Evolutionary conservation across 2,797 vertebrate genomes (phyloP), one percentile per base, ranked within the genome.

Genomic region (Intellagama lesueurii): DNA sequence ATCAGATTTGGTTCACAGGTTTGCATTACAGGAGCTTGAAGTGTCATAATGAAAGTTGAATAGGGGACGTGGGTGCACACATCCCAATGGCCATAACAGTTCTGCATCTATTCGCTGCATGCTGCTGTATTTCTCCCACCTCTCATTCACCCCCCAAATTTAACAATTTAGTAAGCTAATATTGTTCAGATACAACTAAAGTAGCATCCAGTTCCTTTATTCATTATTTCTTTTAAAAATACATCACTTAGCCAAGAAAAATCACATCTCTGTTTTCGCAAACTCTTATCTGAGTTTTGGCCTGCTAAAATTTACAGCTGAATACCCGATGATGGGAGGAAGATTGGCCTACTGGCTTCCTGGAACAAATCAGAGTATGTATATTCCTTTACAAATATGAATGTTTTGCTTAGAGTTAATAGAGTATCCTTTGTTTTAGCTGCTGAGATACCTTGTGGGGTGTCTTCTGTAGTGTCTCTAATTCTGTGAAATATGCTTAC

Each of bases 221-320:
- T 86, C 85, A 89, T 30, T 49, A 81, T 86, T 76, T 90, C 44
- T 86, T 81, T 81, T 30, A 77, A 81, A 89, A 79, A 83, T 78
- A 70, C 72, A 90, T 75, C 75, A 75, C 89, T 70, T 90, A 90
- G 47, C 73, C 81, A 82, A 89, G 88, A 89, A 89, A 89, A 89
- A 64, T 86, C 78, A 81, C 69, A 52, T 69, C 70, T 85, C 70
- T 89, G 76, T 86, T 89, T 82, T 90, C 84, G 81, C 84, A 90
- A 90, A 90, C 89, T 90, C 84, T 90, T 60, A 81, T 76, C 88
- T 90, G 89, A 90, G 89, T 90, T 90, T 90, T 90, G 89, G 84
- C 89, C 84, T 90, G 89, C 89, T 90, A 90, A 90, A 90, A 90
- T 90, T 90, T 82, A 82, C 89, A 90, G 89, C 89, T 90, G 89